A percentile compares a stretch with the other conserved stretches of the same genome.
These are phyloP conservation scores for Euleptes europaea DNA, from an alignment of 2,113 vertebrate species.

Conservation along the genomic window DNA sequence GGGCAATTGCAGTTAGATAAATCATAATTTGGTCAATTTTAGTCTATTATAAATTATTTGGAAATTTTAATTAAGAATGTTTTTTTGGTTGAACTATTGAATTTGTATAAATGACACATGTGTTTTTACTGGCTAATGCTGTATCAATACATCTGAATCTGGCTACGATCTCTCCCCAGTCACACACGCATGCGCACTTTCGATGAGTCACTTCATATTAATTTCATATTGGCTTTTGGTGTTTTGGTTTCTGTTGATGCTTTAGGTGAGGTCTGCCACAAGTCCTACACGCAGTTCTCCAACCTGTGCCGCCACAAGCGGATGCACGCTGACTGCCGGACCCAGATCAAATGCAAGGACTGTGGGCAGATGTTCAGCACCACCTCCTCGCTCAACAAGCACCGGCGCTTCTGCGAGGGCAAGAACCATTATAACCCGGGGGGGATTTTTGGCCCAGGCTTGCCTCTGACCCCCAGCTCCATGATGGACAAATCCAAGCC, in stretches of 20 bases:
- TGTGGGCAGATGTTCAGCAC: constrained; percentile 99
- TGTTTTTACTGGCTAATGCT: too few species aligned
- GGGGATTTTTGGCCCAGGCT: constrained; percentile 87
- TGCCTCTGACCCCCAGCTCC: constrained; percentile 90
- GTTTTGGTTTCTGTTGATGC: constrained; percentile 70
- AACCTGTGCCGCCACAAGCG: constrained; percentile 99
- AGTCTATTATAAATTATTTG: too few species aligned
- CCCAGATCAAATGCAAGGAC: constrained; percentile 99
- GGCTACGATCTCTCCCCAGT: too few species aligned
- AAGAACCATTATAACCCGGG: constrained; percentile 94
- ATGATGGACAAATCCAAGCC: constrained; percentile 93
- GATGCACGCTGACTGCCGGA: constrained; percentile 99
- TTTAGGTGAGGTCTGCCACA: constrained; percentile 99
- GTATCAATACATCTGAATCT: too few species aligned
- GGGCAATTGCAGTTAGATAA: too few species aligned
- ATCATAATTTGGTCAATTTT: too few species aligned
- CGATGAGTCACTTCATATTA: constrained; percentile 20
- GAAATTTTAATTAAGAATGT: too few species aligned
- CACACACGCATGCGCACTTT: too few species aligned
- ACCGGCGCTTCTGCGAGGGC: constrained; percentile 98
- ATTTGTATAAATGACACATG: too few species aligned
- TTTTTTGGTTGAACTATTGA: too few species aligned
- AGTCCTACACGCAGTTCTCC: constrained; percentile 99
- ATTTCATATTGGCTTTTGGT: constrained; percentile 65
- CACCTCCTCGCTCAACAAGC: constrained; percentile 99